phyloP scores from a whole-genome alignment of 2,888 invertebrate genomes.

The Clivina fossor region DNA sequence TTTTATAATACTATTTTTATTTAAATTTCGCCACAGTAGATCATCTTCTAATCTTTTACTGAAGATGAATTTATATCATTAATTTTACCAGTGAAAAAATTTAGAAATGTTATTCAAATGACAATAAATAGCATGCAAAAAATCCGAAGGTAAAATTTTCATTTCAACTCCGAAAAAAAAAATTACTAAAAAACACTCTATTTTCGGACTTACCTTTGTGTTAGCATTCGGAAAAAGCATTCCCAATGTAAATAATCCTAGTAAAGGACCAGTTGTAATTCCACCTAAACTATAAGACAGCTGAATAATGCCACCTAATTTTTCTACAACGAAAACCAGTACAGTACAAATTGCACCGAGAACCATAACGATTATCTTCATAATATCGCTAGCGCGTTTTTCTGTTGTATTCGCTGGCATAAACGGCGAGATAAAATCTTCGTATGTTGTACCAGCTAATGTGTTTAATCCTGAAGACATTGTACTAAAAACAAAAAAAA shows the following conservation, averaged over 20 bases:
- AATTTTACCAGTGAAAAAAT: no score
- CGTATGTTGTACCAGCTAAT: slow-evolving; percentile 65
- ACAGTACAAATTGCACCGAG: slow-evolving; percentile 72
- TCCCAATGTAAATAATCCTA: slow-evolving; percentile 68
- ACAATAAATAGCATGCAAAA: no score
- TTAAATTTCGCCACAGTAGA: no score
- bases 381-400: slow-evolving; percentile 58
- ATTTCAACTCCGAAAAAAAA: no score
- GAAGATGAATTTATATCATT: no score
- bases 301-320: slow-evolving; percentile 67
- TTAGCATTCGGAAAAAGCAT: slow-evolving; percentile 68
- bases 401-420: slow-evolving; percentile 57
- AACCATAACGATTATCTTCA: slow-evolving; percentile 56
- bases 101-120: no score
- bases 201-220: slow-evolving; percentile 59
- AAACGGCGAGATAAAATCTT: slow-evolving; percentile 63
- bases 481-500: slow-evolving; percentile 58
- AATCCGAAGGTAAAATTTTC: no score
- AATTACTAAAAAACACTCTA: no score
- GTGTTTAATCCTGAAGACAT: slow-evolving; percentile 66
- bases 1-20: no score
- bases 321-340: slow-evolving; percentile 65
- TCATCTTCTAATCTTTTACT: no score
- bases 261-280: slow-evolving; percentile 64
- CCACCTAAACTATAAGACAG: slow-evolving; percentile 65